Evolutionary conservation across 2,888 invertebrate species (phyloP), one percentile per base, ranked within the genome.

Genomic region (Epistrophe eligans): DNA sequence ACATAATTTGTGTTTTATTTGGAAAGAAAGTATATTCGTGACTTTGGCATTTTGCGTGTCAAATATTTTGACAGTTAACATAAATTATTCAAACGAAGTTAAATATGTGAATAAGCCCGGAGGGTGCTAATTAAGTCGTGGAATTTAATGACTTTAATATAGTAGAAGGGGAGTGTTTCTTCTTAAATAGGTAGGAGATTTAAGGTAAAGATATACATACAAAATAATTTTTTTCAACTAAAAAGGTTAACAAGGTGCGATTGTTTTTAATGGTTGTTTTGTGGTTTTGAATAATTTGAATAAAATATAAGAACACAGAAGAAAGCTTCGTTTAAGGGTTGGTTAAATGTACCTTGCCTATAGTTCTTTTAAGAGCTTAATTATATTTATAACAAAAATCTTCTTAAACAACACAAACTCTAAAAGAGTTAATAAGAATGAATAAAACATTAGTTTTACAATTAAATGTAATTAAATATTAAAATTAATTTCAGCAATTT

Each of bases 41-140:
- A 77, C 77, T 77, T 77, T 77, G 77, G 70, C 48, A 77, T 67
- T 66, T 77, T 77, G 60, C 77, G 48, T 77, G 77, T 70, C 57
- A 60, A 77, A 70, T 40, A 67, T 60, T 67, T 60, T 70, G 77
- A 60, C 67, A 70, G 70, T 48, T 58, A 32, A 28, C 50, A 70
- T 77, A 32, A 77, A 77, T 77, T 77, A 77, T 77, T 70, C 70
- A 77, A 50, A 40, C 10, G 10, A 60, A 77, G 40, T 38, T 45
- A 67, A 48, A 70, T 77, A 77, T 77, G 50, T 70, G 70, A 77
- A 77, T 38, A 58, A 70, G 55, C 60, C 58, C 45, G 24, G 17
- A 60, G 60, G 67, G 38, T 77, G 58, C 45, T 77, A 70, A 70
- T 58, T 70, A 77, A 58, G 67, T 70, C 43, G 66, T 70, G 55